Evolutionary conservation across 2,888 invertebrate genomes (phyloP).

Genomic region (Melanostoma scalare): DNA sequence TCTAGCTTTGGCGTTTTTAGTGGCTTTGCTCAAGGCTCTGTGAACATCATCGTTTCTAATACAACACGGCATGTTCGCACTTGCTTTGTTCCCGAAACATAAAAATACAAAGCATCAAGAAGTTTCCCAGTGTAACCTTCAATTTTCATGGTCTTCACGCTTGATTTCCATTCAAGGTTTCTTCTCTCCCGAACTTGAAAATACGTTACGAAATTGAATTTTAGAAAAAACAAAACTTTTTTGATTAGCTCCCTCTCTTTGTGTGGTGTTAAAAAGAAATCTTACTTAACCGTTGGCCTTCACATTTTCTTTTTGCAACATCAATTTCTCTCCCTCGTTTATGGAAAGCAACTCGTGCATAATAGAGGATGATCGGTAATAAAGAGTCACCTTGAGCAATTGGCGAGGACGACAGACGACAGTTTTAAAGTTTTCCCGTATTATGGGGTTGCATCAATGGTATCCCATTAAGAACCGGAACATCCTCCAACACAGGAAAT

Average conservation of each 20-base stretch:
- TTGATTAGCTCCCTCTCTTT: constrained; percentile 5
- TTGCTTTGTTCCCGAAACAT: no score
- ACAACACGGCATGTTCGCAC: no score
- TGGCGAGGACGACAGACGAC: constrained; percentile 35
- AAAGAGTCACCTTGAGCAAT: constrained; percentile 57
- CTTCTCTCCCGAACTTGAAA: constrained; percentile 9
- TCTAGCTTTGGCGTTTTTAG: no score
- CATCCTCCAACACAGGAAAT: constrained; percentile 46
- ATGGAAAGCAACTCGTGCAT: constrained; percentile 2
- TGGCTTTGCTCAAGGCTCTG: no score
- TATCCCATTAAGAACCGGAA: constrained; percentile 32
- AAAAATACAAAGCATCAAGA: no score
- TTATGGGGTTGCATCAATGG: constrained; percentile 40
- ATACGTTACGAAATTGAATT: constrained; percentile 15
- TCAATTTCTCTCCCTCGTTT: constrained; percentile 4
- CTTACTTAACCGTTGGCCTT: neutral
- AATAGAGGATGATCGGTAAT: constrained; percentile 14
- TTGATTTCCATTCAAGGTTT: neutral
- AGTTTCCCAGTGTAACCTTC: constrained; percentile 5
- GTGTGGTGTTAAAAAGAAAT: no score
- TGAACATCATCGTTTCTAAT: no score
- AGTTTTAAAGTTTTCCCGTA: constrained; percentile 15
- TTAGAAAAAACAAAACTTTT: constrained; percentile 8
- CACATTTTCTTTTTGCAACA: constrained; percentile 11
- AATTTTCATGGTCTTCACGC: constrained; percentile 4